Conservation (phyloP, 1,140 invertebrate genomes). For the Venustaconcha ellipsiformis region DNA sequence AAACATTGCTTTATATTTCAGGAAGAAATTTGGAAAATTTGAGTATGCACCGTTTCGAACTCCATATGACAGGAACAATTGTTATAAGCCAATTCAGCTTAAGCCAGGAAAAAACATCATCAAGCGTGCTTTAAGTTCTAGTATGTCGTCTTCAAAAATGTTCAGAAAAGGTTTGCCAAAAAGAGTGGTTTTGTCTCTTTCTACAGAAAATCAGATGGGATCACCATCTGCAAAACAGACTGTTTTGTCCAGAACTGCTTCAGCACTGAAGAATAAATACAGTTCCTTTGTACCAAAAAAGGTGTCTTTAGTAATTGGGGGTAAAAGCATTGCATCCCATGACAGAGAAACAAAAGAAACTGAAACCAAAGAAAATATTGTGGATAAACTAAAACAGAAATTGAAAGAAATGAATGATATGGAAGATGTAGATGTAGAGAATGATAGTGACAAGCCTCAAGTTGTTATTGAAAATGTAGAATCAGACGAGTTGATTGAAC, state of each 20-base stretch:
- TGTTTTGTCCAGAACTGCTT: constrained; percentile 43
- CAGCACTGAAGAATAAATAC: constrained; percentile 59
- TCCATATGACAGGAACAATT: constrained; percentile 69
- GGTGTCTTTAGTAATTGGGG: neutral
- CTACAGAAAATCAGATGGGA: constrained; percentile 13
- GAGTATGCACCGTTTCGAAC: constrained; percentile 81
- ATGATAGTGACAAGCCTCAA: neutral
- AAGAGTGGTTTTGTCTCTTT: constrained; percentile 9
- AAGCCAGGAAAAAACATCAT: constrained; percentile 27
- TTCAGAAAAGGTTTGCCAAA: neutral
- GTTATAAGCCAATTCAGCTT: constrained; percentile 40
- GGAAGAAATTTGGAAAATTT: constrained; percentile 81
- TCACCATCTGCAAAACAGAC: constrained; percentile 19
- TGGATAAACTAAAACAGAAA: constrained; percentile 2
- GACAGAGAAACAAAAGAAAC: neutral
- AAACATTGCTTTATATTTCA: constrained; percentile 36
- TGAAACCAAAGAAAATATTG: constrained; percentile 1
- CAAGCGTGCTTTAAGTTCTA: neutral
- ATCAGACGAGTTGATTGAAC: constrained; percentile 22
- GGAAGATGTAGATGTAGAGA: constrained; percentile 1
- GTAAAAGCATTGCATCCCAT: constrained; percentile 15
- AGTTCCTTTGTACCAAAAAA: constrained; percentile 38
- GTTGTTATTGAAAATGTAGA: constrained; percentile 29
- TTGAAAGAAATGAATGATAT: constrained; percentile 1
- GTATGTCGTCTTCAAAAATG: neutral